Evolutionary conservation across 2,888 invertebrate species (phyloP).

Genomic region (Exocentrus adspersus): DNA sequence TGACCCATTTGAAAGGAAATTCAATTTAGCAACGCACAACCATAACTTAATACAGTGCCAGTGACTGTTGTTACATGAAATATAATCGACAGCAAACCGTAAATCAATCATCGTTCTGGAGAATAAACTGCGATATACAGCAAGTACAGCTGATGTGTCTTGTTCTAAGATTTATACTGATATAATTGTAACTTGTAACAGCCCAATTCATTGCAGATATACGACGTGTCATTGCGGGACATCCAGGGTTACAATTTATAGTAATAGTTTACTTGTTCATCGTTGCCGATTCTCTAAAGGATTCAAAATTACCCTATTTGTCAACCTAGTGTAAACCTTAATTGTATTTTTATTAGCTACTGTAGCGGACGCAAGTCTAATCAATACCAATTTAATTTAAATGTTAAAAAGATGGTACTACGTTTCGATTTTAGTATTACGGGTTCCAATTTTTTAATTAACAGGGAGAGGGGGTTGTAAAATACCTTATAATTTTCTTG

Average conservation of each 20-base stretch:
- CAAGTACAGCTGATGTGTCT: conserved; percentile 30
- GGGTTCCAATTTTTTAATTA: too few species aligned
- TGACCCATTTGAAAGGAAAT: too few species aligned
- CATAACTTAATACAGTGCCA: neutral
- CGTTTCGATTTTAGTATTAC: too few species aligned
- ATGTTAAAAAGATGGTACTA: too few species aligned
- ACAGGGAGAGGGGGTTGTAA: too few species aligned
- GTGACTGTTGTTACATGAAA: conserved; percentile 19
- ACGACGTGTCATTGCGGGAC: conserved; percentile 40
- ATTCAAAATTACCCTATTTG: conserved; percentile 36
- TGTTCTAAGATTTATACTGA: conserved; percentile 33
- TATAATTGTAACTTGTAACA: conserved; percentile 36
- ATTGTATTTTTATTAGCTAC: conserved; percentile 15
- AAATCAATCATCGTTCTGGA: conserved; percentile 34
- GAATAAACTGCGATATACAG: conserved; percentile 25
- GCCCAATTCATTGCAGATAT: conserved; percentile 37
- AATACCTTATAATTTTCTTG: too few species aligned
- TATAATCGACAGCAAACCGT: conserved; percentile 28
- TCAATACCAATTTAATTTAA: neutral
- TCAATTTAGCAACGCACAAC: neutral
- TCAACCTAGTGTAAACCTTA: conserved; percentile 25
- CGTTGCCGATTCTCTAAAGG: conserved; percentile 33
- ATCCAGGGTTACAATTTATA: conserved; percentile 41
- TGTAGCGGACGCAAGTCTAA: neutral
- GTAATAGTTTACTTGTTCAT: conserved; percentile 41